A percentile compares a stretch with the other conserved stretches of the same genome.
Evolutionary conservation across 2,797 vertebrate genomes (phyloP).

Genomic region (Argentina silus): DNA sequence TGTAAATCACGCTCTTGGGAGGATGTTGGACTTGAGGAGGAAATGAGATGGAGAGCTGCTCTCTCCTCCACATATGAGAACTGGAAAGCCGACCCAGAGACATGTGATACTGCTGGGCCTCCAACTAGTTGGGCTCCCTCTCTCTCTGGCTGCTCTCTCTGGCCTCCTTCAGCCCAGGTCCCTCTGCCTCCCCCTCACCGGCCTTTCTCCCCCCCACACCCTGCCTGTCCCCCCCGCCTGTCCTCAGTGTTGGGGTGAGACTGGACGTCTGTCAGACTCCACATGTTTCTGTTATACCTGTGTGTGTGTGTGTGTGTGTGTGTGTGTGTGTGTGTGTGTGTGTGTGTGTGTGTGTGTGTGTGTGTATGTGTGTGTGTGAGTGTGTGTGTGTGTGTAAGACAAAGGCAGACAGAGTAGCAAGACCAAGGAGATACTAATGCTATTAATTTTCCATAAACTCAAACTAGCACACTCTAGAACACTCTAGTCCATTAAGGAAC

Average conservation of each 20-base stretch:
- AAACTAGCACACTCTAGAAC: no score
- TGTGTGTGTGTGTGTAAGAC: not conserved
- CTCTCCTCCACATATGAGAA: slow-evolving; percentile 5
- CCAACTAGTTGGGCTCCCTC: not conserved
- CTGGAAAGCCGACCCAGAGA: not conserved
- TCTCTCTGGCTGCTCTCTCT: not conserved
- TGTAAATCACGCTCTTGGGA: slow-evolving; percentile 58
- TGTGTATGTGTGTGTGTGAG: not conserved
- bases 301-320: not conserved
- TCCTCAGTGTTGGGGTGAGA: not conserved
- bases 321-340: not conserved
- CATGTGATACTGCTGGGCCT: slow-evolving; percentile 16
- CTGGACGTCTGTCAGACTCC: not conserved
- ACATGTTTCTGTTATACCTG: not conserved
- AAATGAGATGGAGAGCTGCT: slow-evolving; percentile 28
- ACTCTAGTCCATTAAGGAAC: no score
- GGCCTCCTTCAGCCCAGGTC: not conserved
- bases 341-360: not conserved
- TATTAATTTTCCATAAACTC: no score
- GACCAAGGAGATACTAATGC: no score
- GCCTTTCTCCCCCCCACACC: no score
- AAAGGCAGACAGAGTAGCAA: no score
- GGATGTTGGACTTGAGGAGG: slow-evolving; percentile 3
- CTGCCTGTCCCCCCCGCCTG: not conserved
- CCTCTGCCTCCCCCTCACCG: not conserved